These are phyloP conservation scores for Liasis olivaceus DNA, from an alignment of 2,797 vertebrate genomes.

Conservation along the genomic window DNA sequence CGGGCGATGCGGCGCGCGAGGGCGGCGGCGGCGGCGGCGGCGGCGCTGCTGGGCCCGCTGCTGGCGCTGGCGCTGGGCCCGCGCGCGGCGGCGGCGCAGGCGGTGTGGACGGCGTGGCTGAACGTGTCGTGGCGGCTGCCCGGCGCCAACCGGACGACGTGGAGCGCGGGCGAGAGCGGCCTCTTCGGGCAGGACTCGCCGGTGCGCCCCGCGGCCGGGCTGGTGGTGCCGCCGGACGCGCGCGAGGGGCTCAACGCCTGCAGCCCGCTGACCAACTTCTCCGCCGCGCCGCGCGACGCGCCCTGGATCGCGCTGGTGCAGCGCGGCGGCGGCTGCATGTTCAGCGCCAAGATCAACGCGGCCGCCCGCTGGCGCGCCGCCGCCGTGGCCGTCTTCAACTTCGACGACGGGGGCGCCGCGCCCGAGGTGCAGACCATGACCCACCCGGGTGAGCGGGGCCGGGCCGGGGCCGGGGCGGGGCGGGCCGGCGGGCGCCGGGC, in stretches of 20 bases:
- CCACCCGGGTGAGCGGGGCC: constrained; percentile 79
- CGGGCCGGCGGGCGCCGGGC: too few species aligned
- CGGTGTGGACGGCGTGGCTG: constrained; percentile 79
- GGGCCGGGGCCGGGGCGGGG: not conserved
- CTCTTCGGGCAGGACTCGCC: constrained; percentile 84
- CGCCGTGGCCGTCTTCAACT: constrained; percentile 84
- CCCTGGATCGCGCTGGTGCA: constrained; percentile 83
- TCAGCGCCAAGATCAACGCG: constrained; percentile 81
- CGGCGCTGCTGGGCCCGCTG: not conserved
- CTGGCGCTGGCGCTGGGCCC: constrained; percentile 27
- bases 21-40: too few species aligned
- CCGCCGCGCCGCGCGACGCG: constrained; percentile 58
- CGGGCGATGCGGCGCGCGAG: not conserved
- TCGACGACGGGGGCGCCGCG: constrained; percentile 70
- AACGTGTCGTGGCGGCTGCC: constrained; percentile 77
- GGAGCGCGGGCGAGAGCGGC: constrained; percentile 78
- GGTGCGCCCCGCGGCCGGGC: constrained; percentile 69
- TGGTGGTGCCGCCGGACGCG: constrained; percentile 70
- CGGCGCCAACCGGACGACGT: constrained; percentile 69
- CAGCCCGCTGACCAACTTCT: constrained; percentile 72
- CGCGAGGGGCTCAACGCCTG: constrained; percentile 71
- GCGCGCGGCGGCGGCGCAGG: constrained; percentile 52
- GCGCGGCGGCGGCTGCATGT: constrained; percentile 83
- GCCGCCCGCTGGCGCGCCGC: constrained; percentile 74
- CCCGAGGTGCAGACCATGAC: constrained; percentile 84